Evolutionary conservation across 2,113 vertebrate species (phyloP).

Genomic region (Bagarius yarrelli): DNA sequence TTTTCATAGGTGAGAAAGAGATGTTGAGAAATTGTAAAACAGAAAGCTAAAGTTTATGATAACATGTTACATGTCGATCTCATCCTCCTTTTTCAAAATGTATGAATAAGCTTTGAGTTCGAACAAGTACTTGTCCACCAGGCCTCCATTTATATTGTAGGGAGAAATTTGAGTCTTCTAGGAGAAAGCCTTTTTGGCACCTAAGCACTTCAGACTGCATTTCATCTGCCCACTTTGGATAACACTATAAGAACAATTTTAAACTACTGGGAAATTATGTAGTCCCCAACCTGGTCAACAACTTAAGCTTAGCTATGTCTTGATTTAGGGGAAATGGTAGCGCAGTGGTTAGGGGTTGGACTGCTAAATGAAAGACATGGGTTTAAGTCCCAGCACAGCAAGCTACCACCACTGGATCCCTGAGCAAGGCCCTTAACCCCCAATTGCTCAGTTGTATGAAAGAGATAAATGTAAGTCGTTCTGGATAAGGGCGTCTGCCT

Average conservation of each 20-base stretch:
- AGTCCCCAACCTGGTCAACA: background rate
- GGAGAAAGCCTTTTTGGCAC: background rate
- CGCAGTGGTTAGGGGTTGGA: too few species aligned
- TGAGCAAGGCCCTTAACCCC: too few species aligned
- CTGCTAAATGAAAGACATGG: too few species aligned
- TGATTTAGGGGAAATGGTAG: background rate
- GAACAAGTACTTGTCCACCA: background rate
- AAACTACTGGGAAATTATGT: background rate
- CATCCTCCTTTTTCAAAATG: background rate
- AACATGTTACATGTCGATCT: too few species aligned
- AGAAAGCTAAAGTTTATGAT: background rate
- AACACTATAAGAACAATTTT: background rate
- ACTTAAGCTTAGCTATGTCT: background rate
- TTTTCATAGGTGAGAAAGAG: background rate
- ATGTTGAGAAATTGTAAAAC: background rate
- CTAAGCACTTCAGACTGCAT: background rate
- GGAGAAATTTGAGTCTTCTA: background rate
- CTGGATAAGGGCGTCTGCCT: too few species aligned
- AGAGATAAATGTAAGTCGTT: too few species aligned
- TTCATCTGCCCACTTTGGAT: background rate
- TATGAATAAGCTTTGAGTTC: too few species aligned
- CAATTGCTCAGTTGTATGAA: too few species aligned
- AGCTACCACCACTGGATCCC: too few species aligned
- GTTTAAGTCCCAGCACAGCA: too few species aligned
- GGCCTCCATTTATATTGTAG: background rate